Evolutionary conservation across 2,888 invertebrate genomes (phyloP).

Genomic region (Lepetodrilus schrolli): DNA sequence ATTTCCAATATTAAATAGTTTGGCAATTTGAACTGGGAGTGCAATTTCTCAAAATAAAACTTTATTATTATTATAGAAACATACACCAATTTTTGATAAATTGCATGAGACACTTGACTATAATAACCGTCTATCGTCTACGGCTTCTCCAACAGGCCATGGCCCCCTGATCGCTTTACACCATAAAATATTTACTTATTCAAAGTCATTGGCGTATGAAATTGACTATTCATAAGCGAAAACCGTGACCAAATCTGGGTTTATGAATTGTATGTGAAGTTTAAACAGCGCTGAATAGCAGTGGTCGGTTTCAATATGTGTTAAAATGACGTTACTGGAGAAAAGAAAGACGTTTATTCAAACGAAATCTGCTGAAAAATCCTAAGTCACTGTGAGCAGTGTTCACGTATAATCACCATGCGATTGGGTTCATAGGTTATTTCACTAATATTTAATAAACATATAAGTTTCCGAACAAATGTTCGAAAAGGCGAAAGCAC

Average conservation of each 20-base stretch:
- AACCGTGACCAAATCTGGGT: neutral
- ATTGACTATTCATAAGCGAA: slow-evolving; percentile 10
- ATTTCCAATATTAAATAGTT: no score
- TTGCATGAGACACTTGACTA: no score
- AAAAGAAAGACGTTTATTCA: neutral
- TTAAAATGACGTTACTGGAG: neutral
- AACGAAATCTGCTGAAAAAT: neutral
- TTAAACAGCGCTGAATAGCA: slow-evolving; percentile 4
- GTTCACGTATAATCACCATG: neutral
- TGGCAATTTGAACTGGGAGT: no score
- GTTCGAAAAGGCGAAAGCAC: neutral
- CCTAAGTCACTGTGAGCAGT: neutral
- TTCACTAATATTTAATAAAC: no score
- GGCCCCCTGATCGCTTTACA: neutral
- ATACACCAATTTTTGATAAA: no score
- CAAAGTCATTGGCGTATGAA: slow-evolving; percentile 9
- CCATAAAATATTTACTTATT: slow-evolving; percentile 3
- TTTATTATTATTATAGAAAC: no score
- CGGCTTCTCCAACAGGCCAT: no score
- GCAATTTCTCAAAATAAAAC: no score
- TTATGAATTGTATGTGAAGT: slow-evolving; percentile 12
- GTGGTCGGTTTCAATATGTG: slow-evolving; percentile 17
- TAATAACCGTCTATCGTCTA: no score
- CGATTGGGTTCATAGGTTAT: no score
- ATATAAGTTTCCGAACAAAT: neutral